A percentile compares a stretch with the other conserved stretches of the same genome.
Conservation (phyloP, 2,113 vertebrate species). For the Natator depressus region DNA sequence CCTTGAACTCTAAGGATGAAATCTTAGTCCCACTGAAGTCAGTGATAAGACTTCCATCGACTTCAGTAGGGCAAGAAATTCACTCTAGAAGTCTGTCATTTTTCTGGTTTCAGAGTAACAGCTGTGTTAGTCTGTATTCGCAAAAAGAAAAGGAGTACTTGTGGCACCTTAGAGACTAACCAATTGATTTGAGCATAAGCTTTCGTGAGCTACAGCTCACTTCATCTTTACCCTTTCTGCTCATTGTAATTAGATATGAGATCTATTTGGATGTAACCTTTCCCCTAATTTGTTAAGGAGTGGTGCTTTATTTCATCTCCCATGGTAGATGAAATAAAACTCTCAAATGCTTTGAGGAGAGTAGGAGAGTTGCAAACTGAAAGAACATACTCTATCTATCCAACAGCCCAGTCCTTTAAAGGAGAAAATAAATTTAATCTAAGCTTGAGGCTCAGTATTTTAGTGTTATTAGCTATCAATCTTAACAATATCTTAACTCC, state of each 20-base stretch:
- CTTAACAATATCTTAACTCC: slow-evolving; percentile 51
- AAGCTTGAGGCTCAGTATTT: slow-evolving; percentile 14
- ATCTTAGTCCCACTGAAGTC: background rate
- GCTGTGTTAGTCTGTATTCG: too few relatives aligned
- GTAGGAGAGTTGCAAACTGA: background rate
- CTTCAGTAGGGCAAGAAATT: background rate
- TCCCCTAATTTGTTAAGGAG: background rate
- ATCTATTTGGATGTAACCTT: background rate
- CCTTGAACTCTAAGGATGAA: background rate
- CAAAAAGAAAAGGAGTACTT: too few relatives aligned
- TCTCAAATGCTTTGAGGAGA: background rate
- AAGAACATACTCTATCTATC: background rate
- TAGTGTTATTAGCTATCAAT: slow-evolving; percentile 47
- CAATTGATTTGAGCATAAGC: too few relatives aligned
- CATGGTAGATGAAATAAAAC: background rate
- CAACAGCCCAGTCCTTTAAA: background rate
- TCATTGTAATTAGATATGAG: background rate
- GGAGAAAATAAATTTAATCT: slow-evolving; percentile 1
- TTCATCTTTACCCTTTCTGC: background rate
- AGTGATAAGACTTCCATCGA: background rate
- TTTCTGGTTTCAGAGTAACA: too few relatives aligned
- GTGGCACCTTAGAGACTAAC: too few relatives aligned
- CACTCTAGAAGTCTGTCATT: background rate
- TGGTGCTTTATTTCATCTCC: background rate
- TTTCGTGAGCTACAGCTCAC: too few relatives aligned